Percentiles rank a stretch among this genome's conserved stretches.
Evolutionary conservation across 2,797 vertebrate species (phyloP).

Genomic region (Phoxinus dragarum): DNA sequence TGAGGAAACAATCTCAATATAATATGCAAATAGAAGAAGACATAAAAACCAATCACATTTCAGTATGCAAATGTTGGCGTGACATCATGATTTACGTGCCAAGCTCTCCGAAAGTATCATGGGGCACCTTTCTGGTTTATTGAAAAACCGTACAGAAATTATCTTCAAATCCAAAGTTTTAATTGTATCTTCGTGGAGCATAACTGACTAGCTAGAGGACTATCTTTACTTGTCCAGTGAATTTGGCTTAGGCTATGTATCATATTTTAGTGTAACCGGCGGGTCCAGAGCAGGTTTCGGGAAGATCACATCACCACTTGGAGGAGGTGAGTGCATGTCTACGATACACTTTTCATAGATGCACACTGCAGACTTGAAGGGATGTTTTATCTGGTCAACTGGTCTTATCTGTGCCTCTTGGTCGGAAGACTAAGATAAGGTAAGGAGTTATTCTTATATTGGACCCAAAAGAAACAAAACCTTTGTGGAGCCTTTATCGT

Average conservation of each 20-base stretch:
- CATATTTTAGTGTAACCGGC: neutral
- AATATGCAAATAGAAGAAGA: constrained; percentile 8
- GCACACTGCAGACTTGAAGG: neutral
- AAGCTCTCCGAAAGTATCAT: neutral
- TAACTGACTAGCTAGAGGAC: neutral
- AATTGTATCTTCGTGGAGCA: neutral
- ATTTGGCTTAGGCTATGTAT: neutral
- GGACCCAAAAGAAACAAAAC: neutral
- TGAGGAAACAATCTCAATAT: neutral
- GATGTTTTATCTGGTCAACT: no score
- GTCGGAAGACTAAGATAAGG: constrained; percentile 25
- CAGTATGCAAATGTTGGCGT: constrained; percentile 12
- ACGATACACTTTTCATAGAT: neutral
- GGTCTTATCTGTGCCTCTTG: neutral
- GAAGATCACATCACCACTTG: neutral
- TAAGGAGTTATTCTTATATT: constrained; percentile 3
- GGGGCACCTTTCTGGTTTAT: neutral
- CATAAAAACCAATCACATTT: neutral
- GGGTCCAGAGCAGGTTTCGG: neutral
- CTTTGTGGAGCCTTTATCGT: neutral
- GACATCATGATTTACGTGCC: neutral
- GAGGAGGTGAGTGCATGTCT: constrained; percentile 50
- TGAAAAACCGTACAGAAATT: neutral
- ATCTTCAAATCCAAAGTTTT: neutral
- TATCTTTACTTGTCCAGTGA: neutral